Evolutionary conservation across 2,888 invertebrate genomes (phyloP).

Genomic region (Epirrita christyi): DNA sequence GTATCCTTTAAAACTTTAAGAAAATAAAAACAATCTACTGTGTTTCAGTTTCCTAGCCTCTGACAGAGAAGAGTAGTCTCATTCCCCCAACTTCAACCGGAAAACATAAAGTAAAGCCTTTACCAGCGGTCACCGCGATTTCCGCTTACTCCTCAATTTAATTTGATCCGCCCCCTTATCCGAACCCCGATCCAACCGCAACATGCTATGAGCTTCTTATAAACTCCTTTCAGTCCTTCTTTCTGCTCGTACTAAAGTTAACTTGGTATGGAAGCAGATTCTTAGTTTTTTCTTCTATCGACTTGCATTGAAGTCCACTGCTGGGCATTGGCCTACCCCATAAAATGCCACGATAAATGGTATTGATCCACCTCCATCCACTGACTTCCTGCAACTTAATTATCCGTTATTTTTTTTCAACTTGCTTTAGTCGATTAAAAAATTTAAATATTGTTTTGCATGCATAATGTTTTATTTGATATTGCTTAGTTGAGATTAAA

Average conservation of each 20-base stretch:
- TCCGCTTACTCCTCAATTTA: conserved; percentile 70
- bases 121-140: conserved; percentile 53
- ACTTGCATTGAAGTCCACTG: no score
- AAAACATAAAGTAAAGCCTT: conserved; percentile 22
- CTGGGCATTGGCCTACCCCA: no score
- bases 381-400: no score
- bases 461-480: no score
- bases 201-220: conserved; percentile 67
- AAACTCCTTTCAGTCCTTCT: conserved; percentile 63
- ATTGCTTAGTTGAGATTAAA: no score
- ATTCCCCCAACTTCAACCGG: conserved; percentile 17
- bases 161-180: conserved; percentile 60
- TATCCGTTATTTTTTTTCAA: no score
- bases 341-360: no score
- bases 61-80: conserved; percentile 12
- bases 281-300: background rate
- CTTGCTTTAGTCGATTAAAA: no score
- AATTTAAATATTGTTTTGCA: no score
- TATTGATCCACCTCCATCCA: no score
- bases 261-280: conserved; percentile 40
- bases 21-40: no score
- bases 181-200: conserved; percentile 45
- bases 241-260: conserved; percentile 36
- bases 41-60: background rate
- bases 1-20: no score